Conservation (phyloP, 1,140 invertebrate species). For the Nilaparvata lugens region DNA sequence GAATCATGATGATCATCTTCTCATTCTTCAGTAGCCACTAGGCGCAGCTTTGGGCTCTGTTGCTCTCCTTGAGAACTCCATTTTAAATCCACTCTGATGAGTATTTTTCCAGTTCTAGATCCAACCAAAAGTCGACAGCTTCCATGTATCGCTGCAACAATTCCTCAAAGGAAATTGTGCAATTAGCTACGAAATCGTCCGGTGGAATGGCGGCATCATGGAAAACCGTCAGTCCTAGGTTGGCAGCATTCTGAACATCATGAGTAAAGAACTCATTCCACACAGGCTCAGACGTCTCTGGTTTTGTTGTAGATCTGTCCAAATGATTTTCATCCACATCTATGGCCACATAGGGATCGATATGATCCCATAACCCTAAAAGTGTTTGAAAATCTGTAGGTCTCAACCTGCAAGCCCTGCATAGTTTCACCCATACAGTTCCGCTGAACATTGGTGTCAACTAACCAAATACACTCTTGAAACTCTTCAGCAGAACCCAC, state of each 20-base stretch:
- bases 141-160: slow-evolving; percentile 64
- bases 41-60: slow-evolving; percentile 39
- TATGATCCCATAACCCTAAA: slow-evolving; percentile 65
- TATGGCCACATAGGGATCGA: slow-evolving; percentile 94
- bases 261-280: slow-evolving; percentile 92
- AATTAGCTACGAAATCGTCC: slow-evolving; percentile 96
- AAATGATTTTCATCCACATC: slow-evolving; percentile 88
- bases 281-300: slow-evolving; percentile 87
- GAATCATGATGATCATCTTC: too few species aligned
- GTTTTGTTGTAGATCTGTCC: slow-evolving; percentile 82
- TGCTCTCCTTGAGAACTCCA: slow-evolving; percentile 50
- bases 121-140: slow-evolving; percentile 88
- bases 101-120: slow-evolving; percentile 95
- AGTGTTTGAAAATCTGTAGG: slow-evolving; percentile 96
- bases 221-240: slow-evolving; percentile 93
- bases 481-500: slow-evolving; percentile 23
- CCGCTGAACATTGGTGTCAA: slow-evolving; percentile 81
- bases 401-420: slow-evolving; percentile 90
- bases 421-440: slow-evolving; percentile 89
- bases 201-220: slow-evolving; percentile 97
- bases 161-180: slow-evolving; percentile 91
- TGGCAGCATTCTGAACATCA: slow-evolving; percentile 83
- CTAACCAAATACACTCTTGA: slow-evolving; percentile 25
- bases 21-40: too few species aligned
- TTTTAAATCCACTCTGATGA: slow-evolving; percentile 85